Base-by-base conservation (phyloP, 2,888 invertebrate genomes). In the Electrophaes corylata region DNA sequence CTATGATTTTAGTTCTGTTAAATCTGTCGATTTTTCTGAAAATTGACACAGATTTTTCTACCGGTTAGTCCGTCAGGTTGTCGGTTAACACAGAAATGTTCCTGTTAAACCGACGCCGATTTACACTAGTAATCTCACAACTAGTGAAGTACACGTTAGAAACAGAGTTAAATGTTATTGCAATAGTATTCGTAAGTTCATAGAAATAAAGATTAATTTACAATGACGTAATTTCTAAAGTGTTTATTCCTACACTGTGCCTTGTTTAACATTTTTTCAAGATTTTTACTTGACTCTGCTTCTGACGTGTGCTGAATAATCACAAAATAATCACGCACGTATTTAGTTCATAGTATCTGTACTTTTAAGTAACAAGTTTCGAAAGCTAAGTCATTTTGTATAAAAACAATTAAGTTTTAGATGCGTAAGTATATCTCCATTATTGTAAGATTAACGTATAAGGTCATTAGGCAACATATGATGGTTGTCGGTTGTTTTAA, bases 331-430 rank as follows among this genome's bases (percentile, higher is more conserved):
- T 80, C 84, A 81, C 88, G 85, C 89, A 88, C 88, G 83, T 86
- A 79, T 76, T 86, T 89, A 88, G 86, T 87, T 85, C 79, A 76
- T 89, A 91, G 85, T 80, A 83, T 83, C 86, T 83, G 90, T 91
- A 90, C 89, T 89, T 91, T 89, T 91, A 91, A 86, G 91, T 85
- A 89, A 89, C 88, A 88, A 88, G 85, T 88, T 91, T 91, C 90
- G 91, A 90, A 91, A 86, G 89, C 91, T 91, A 91, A 91, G 91
- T 91, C 91, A 91, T 91, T 91, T 88, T 91, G 90, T 91, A 91
- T 90, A 91, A 88, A n/a, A 84, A 86, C 81, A 81, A 83, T 81
- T 91, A 89, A 88, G 90, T 88, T 87, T 80, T 88, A 89, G 88
- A 75, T 64, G 76, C 80, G 67, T 90, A 89, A 89, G 89, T 79